These are phyloP conservation scores for Glaucidium brasilianum DNA, from an alignment of 2,113 vertebrate species.

Conservation along the genomic window DNA sequence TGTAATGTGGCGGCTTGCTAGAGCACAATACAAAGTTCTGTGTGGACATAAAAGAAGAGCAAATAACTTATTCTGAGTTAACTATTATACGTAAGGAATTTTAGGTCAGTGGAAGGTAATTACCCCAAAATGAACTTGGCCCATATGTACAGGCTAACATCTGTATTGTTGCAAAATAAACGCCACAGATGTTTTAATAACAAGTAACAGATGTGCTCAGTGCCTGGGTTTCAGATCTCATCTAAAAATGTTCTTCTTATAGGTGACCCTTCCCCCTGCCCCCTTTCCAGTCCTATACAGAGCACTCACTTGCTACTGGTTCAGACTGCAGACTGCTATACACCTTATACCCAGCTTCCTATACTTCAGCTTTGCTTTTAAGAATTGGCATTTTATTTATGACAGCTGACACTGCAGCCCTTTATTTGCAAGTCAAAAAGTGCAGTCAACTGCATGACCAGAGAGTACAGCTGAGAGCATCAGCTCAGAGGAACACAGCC, in stretches of 20 bases:
- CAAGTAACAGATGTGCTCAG: slow-evolving; percentile 18
- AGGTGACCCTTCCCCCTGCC: background rate
- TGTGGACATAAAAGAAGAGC: background rate
- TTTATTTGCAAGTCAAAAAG: background rate
- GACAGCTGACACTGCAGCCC: background rate
- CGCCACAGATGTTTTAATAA: slow-evolving; percentile 45
- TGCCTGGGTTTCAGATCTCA: background rate
- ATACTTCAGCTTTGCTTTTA: background rate
- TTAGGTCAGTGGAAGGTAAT: slow-evolving; percentile 34
- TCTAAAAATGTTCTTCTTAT: background rate
- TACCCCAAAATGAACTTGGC: slow-evolving; percentile 37
- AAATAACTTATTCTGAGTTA: slow-evolving; percentile 10
- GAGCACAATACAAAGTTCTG: background rate
- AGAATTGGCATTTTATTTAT: background rate
- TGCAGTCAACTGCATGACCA: background rate
- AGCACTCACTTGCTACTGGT: rapidly evolving
- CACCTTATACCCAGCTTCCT: background rate
- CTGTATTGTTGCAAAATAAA: slow-evolving; percentile 40
- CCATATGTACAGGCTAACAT: background rate
- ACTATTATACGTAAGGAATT: background rate
- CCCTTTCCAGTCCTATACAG: background rate
- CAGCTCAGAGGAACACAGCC: background rate
- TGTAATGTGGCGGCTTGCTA: background rate
- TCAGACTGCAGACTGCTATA: background rate
- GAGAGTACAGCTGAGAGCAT: background rate